A percentile compares a stretch with the other conserved stretches of the same genome.
These are phyloP conservation scores for Gymnoscopelus microlampas DNA, from an alignment of 2,797 vertebrate genomes.

Conservation along the genomic window DNA sequence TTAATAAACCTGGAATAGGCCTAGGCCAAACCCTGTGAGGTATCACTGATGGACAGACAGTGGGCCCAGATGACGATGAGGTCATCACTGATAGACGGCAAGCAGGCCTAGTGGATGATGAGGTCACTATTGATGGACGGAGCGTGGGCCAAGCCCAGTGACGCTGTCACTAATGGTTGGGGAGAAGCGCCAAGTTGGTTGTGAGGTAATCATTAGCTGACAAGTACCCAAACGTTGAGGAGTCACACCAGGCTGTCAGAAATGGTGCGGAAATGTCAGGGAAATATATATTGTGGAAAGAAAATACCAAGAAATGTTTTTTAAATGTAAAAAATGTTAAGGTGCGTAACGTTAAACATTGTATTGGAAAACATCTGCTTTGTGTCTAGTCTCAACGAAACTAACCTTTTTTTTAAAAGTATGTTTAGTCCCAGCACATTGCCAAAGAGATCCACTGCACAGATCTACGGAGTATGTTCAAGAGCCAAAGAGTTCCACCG, in stretches of 20 bases:
- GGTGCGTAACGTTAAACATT: not conserved
- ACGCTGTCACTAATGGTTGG: not conserved
- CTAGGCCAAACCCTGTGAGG: conserved; percentile 35
- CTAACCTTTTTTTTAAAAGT: too few relatives aligned
- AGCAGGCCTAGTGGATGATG: not conserved
- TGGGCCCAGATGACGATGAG: conserved; percentile 1
- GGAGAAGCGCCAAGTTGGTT: not conserved
- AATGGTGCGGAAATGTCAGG: not conserved
- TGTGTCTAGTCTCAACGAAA: not conserved
- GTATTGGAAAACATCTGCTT: not conserved
- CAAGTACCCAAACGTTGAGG: too few relatives aligned
- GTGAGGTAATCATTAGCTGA: too few relatives aligned
- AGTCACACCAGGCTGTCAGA: too few relatives aligned
- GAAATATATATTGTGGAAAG: not conserved
- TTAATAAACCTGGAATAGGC: not conserved
- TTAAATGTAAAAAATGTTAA: too few relatives aligned
- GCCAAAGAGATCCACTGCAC: too few relatives aligned
- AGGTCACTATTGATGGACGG: not conserved
- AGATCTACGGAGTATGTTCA: not conserved
- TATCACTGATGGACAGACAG: conserved; percentile 35
- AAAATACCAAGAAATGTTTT: too few relatives aligned
- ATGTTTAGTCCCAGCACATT: too few relatives aligned
- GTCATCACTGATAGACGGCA: conserved; percentile 41
- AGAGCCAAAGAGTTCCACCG: not conserved
- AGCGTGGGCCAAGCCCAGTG: too few relatives aligned